These are phyloP conservation scores for Hipposideros larvatus DNA, from an alignment of 2,797 vertebrate species.

Conservation along the genomic window DNA sequence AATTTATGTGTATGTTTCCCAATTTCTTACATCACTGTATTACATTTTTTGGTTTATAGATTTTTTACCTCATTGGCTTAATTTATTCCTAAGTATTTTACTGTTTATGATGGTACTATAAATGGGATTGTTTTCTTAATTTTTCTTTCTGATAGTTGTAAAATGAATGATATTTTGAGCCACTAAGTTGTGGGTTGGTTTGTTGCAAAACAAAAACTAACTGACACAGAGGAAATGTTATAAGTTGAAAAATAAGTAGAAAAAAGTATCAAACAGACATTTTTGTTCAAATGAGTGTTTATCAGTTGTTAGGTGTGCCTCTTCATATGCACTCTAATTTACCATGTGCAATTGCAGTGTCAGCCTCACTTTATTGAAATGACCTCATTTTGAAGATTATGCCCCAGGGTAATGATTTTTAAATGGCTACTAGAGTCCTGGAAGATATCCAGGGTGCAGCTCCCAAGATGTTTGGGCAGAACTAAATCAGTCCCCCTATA, in stretches of 20 bases:
- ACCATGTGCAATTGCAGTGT: background rate
- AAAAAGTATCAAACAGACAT: background rate
- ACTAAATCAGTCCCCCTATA: conserved; percentile 59
- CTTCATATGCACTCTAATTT: background rate
- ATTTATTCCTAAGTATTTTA: background rate
- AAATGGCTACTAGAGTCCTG: conserved; percentile 40
- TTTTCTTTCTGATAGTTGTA: background rate
- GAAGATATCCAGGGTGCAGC: conserved; percentile 56
- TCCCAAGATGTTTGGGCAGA: conserved; percentile 56
- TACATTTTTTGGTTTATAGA: background rate
- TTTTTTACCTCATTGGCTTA: background rate
- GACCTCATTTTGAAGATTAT: background rate
- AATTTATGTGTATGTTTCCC: background rate
- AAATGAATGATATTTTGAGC: background rate
- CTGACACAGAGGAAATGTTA: background rate
- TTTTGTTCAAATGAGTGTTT: background rate
- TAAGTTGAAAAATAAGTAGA: background rate
- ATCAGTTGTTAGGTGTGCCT: background rate
- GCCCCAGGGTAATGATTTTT: conserved; percentile 19
- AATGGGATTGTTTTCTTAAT: background rate
- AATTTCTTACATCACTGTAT: background rate
- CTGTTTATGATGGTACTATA: background rate
- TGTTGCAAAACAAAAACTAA: background rate
- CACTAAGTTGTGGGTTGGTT: background rate
- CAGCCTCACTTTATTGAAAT: background rate